These are phyloP conservation scores for Synchiropus splendidus DNA, from an alignment of 2,113 vertebrate species.

Conservation along the genomic window DNA sequence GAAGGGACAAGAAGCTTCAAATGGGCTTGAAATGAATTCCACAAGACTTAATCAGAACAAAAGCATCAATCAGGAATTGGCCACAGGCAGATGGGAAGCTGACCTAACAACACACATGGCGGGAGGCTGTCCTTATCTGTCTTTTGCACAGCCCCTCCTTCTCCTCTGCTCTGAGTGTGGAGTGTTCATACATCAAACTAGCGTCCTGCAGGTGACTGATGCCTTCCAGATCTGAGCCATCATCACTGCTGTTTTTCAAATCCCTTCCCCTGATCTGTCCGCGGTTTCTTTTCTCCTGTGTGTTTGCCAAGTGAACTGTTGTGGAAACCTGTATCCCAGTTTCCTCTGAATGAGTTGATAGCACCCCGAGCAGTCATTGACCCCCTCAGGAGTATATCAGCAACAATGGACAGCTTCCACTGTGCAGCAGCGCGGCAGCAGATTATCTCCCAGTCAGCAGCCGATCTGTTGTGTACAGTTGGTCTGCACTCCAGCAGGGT, in stretches of 20 bases:
- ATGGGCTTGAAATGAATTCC: conserved; percentile 9
- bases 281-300: conserved; percentile 5
- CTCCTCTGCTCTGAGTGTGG: background rate
- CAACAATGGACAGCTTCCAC: conserved; percentile 37
- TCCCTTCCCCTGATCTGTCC: conserved; percentile 9
- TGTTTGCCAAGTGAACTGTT: conserved; percentile 11
- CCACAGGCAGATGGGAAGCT: conserved; percentile 6
- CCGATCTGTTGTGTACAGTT: conserved; percentile 44
- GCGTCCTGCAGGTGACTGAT: conserved; percentile 19
- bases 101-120: conserved; percentile 8
- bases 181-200: conserved; percentile 14
- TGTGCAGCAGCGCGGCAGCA: conserved; percentile 35
- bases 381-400: conserved; percentile 40
- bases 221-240: conserved; percentile 19
- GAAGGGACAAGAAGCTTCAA: no score
- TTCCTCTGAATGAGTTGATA: conserved; percentile 14
- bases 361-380: conserved; percentile 21
- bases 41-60: conserved; percentile 9
- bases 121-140: conserved; percentile 5
- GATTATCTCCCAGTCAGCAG: conserved; percentile 62
- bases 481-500: conserved; percentile 29
- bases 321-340: conserved; percentile 12
- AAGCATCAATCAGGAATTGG: conserved; percentile 1
- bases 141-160: background rate
- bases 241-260: conserved; percentile 13